A percentile compares a stretch with the other conserved stretches of the same genome.
phyloP scores from a whole-genome alignment of 1,140 invertebrate species.

The Trichomalopsis sarcophagae region DNA sequence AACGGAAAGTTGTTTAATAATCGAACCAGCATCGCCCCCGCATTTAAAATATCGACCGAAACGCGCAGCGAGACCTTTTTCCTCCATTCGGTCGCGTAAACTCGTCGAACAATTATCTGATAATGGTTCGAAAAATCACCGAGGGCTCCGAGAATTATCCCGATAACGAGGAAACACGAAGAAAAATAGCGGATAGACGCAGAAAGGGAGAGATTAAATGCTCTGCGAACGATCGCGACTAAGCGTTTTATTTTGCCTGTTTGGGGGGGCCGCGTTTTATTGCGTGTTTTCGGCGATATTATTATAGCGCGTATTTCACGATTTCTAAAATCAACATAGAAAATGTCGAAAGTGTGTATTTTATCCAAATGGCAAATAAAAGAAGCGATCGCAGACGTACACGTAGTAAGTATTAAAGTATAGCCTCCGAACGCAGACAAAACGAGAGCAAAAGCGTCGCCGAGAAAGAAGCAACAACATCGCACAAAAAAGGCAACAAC shows the following conservation, averaged over 20 bases:
- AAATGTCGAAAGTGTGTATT: too few relatives aligned
- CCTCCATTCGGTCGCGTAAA: not conserved
- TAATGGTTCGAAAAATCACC: not conserved
- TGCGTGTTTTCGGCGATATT: too few relatives aligned
- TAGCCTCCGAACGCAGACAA: too few relatives aligned
- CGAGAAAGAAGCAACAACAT: not conserved
- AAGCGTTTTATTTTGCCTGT: not conserved
- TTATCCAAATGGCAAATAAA: too few relatives aligned
- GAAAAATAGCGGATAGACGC: not conserved
- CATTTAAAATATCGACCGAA: not conserved
- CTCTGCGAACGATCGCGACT: not conserved
- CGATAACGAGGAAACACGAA: not conserved
- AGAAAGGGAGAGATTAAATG: not conserved
- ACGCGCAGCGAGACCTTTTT: not conserved
- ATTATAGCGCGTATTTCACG: too few relatives aligned
- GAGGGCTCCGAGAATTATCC: not conserved
- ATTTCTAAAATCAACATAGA: too few relatives aligned
- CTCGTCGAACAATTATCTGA: not conserved
- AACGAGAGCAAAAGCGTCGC: too few relatives aligned
- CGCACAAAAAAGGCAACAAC: not conserved
- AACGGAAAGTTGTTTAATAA: not conserved
- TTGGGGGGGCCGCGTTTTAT: not conserved
- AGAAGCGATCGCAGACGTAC: too few relatives aligned
- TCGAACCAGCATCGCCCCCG: not conserved
- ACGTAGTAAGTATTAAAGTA: too few relatives aligned